Base-by-base conservation (phyloP, 1,140 invertebrate species). In the Trigoniulus corallinus region DNA sequence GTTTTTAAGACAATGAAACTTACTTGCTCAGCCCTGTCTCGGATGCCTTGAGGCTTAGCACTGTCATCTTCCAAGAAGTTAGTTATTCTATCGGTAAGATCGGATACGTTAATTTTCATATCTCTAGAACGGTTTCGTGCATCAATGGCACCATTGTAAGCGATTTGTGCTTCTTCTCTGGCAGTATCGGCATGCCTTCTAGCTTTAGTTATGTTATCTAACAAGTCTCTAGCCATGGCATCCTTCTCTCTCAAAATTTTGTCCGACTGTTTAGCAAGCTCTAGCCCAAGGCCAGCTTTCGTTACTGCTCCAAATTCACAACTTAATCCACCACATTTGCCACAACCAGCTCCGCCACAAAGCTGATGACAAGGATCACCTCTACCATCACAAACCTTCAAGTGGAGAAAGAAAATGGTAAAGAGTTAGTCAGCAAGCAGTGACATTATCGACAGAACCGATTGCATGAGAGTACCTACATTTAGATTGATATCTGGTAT, bases 271-370 rank as follows among this genome's bases (percentile, higher is more conserved):
- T 83, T 81, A 4, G 88, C 87, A 56, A 86, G 77, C 54, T 82
- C 80, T 18, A 92, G 68, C 12, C 92, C 88, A 61, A 81, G 80
- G 53, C 81, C 78, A 2, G 88, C 84, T 61, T 84, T 88, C 2
- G 82, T 83, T 2, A 88, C 76, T 22, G 92, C 86, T 1, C 92
- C 92, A 57, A 79, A 69, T 55, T 86, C 84, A 64, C 93, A 97
- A 18, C 87, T 84, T 24, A 91, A 69, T 13, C 84, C 87, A 47
- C 89, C 91, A 70, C 93, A 97, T 61, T 76, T 78, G 25, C 77
- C 81, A 68, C 93, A 98, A 0, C 88, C 88, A 40, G 88, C 92
- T 20, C 93, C 93, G 27, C 93, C 93, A 70, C 93, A 98, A 26
- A 91, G 72, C 47, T 67, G 64, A 62, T 95, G 88, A 66, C 93